Conservation (phyloP, 2,797 vertebrate species). For the Garrulus glandarius region DNA sequence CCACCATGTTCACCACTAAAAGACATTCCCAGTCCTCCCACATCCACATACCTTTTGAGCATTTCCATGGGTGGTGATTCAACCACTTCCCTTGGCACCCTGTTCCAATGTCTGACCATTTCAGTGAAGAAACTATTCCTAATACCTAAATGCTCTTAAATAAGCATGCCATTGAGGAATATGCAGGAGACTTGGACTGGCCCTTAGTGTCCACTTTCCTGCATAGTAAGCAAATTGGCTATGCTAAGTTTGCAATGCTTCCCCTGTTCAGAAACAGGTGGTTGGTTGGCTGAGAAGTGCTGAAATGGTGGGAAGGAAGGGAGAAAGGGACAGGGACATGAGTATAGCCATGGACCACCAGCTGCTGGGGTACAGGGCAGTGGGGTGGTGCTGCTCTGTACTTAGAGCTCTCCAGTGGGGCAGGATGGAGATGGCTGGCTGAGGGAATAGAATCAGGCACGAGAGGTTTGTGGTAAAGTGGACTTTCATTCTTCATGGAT, state of each 20-base stretch:
- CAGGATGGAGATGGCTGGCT: not conserved
- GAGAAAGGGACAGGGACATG: not conserved
- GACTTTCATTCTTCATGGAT: not conserved
- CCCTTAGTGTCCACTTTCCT: not conserved
- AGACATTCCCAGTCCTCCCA: not conserved
- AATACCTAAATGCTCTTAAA: not conserved
- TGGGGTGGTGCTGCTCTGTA: not conserved
- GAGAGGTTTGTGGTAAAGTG: rapidly evolving
- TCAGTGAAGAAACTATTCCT: not conserved
- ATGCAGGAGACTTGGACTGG: not conserved
- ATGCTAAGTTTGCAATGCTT: not conserved
- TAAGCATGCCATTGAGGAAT: not conserved
- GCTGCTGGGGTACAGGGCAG: not conserved
- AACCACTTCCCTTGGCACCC: not conserved
- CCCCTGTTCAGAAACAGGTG: not conserved
- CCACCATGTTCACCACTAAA: not conserved
- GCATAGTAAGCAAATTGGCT: not conserved
- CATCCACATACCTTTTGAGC: not conserved
- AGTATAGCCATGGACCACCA: not conserved
- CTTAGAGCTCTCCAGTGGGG: not conserved
- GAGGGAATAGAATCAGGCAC: not conserved
- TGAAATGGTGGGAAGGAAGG: not conserved
- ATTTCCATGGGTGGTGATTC: not conserved
- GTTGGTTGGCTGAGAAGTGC: not conserved
- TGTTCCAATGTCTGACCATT: not conserved